phyloP scores from a whole-genome alignment of 2,888 invertebrate species.

The Microctonus brassicae region DNA sequence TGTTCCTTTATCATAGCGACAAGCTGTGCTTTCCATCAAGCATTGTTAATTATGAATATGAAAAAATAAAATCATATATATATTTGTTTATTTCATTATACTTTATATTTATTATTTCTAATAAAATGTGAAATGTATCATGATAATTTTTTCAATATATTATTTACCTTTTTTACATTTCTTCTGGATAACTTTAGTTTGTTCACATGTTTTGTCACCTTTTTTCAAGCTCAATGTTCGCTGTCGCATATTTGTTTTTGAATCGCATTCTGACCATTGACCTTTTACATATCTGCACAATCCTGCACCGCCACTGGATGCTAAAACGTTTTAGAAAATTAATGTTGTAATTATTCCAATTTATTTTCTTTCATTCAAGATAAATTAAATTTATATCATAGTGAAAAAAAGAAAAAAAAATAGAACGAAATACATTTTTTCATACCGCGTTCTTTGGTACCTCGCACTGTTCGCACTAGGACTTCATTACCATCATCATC shows the following conservation, averaged over 20 bases:
- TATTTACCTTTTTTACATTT: conserved; percentile 89
- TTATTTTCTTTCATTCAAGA: not conserved
- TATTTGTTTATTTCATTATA: not conserved
- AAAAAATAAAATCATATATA: conserved; percentile 14
- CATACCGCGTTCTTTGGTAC: conserved; percentile 81
- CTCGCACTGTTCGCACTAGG: conserved; percentile 83
- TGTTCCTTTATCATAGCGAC: conserved; percentile 89
- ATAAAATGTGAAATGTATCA: not conserved
- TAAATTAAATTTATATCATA: conserved; percentile 1
- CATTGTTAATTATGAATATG: conserved; percentile 47
- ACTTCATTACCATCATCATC: conserved; percentile 82
- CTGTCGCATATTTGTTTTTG: conserved; percentile 85
- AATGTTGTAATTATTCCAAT: not conserved
- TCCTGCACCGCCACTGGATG: conserved; percentile 70
- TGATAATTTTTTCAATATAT: not conserved
- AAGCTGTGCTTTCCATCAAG: conserved; percentile 73
- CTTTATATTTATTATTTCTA: not conserved
- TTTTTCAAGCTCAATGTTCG: conserved; percentile 88
- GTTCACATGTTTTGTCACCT: conserved; percentile 85
- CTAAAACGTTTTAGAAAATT: conserved; percentile 42
- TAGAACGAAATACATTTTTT: conserved; percentile 10
- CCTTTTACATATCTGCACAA: conserved; percentile 89
- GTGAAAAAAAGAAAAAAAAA: conserved; percentile 3
- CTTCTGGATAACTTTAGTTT: conserved; percentile 88
- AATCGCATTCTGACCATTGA: conserved; percentile 90